Evolutionary conservation across 2,113 vertebrate genomes (phyloP), one percentile per base, ranked within the genome.

Genomic region (Hyla sarda): DNA sequence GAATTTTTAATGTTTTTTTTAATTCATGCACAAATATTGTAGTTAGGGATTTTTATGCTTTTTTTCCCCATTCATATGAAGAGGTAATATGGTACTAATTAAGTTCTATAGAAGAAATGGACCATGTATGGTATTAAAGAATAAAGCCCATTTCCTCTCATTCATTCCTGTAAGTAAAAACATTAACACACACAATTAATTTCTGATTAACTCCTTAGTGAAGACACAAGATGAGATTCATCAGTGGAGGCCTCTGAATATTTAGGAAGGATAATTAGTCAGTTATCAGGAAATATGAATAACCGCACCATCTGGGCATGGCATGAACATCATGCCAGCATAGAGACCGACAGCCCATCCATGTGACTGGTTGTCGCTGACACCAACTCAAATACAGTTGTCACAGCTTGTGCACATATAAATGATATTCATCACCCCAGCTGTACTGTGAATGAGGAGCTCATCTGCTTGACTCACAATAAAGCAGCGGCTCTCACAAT

Each of bases 331-430:
- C 34, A 81, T 81, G 79, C 37, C n/a, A 50, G 25, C 41, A 47
- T 4, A 41, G 23, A 69, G 6, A 82, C 21, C 25, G n/a, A 48
- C 41, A 47, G 79, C 58, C n/a, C 79, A 50, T 45, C 41, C 10
- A 47, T 67, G 41, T 69, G 79, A 67, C 79, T 81, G 45, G 56
- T 41, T 79, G 78, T 81, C 58, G 45, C 58, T 82, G 79, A 65
- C 37, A 67, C 41, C 21, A 48, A 32, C 25, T 67, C 58, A 67
- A 67, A 82, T 67, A 30, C 79, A 50, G 79, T 67, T 82, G 79
- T 67, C 79, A 82, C 79, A 82, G 79, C 41, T 47, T 48, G 60
- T 50, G 41, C 48, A 32, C 30, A n/a, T 48, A 47, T 71, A 83
- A 34, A 83, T 72, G 32, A 75, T 73, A 75, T 28, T 60, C 72